Percentiles rank a stretch among this genome's conserved stretches.
Conservation (phyloP, 2,888 invertebrate species). For the Chirona hameri region DNA sequence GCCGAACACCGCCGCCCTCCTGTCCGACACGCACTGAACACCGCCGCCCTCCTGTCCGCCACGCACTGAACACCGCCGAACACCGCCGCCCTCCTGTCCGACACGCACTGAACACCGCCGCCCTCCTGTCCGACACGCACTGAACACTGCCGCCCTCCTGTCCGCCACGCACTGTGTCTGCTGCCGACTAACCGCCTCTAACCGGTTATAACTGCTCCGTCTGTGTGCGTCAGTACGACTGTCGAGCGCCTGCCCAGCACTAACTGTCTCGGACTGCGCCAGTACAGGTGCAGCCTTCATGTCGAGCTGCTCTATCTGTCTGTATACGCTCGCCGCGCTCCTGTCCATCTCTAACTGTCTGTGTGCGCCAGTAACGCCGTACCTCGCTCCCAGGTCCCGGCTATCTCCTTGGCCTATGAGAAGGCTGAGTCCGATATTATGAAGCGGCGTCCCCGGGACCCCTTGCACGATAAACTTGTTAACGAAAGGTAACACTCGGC, state of each 20-base stretch:
- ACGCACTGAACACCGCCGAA: too few species aligned
- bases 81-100: not conserved
- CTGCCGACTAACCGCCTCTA: not conserved
- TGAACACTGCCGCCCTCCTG: too few species aligned
- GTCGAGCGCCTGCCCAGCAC: not conserved
- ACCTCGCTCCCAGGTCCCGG: slow-evolving; percentile 48
- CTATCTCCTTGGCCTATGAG: slow-evolving; percentile 58
- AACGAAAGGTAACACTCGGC: slow-evolving; percentile 45
- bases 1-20: not conserved
- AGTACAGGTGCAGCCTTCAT: too few species aligned
- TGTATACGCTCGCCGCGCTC: too few species aligned
- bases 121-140: too few species aligned
- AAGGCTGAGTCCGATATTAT: slow-evolving; percentile 54
- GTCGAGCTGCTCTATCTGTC: too few species aligned
- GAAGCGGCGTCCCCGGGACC: slow-evolving; percentile 52
- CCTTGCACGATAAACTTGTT: slow-evolving; percentile 52
- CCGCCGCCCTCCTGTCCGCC: not conserved
- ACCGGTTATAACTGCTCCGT: not conserved
- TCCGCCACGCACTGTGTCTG: not conserved
- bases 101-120: not conserved
- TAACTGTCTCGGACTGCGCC: too few species aligned
- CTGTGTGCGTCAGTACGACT: not conserved
- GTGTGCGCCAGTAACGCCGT: not conserved
- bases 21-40: not conserved
- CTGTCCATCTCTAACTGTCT: not conserved